Evolutionary conservation across 2,113 vertebrate genomes (phyloP).

Genomic region (Tympanuchus pallidicinctus): DNA sequence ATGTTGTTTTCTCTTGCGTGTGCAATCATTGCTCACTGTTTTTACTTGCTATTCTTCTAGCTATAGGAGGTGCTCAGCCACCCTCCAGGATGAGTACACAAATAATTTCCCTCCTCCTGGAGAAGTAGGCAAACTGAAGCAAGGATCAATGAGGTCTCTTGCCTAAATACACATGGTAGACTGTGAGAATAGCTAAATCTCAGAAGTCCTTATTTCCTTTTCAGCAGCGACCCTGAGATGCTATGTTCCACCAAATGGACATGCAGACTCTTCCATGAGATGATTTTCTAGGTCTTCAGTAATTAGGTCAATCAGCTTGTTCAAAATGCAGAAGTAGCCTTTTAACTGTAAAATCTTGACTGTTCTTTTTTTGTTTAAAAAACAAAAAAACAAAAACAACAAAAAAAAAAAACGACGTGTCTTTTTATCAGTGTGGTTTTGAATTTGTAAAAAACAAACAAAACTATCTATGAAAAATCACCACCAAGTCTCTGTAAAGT

Average conservation of each 20-base stretch:
- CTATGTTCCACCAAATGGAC: not conserved
- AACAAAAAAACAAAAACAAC: not conserved
- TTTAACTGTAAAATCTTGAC: not conserved
- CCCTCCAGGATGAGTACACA: not conserved
- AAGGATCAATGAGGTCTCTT: not conserved
- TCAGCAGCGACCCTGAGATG: not conserved
- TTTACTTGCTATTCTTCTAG: not conserved
- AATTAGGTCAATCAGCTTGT: not conserved
- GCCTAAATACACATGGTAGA: not conserved
- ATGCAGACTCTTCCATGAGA: not conserved
- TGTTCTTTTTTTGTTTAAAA: not conserved
- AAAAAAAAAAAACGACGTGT: not conserved
- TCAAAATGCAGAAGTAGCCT: not conserved
- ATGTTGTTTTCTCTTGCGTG: not conserved
- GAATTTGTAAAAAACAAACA: not conserved
- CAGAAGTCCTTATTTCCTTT: not conserved
- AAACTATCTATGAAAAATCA: not conserved
- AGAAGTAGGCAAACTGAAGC: not conserved
- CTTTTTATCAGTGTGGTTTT: not conserved
- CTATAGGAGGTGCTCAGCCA: not conserved
- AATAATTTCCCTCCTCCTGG: not conserved
- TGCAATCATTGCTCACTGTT: not conserved
- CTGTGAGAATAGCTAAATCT: not conserved
- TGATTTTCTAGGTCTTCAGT: not conserved
- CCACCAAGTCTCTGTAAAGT: not conserved